Conservation (phyloP, 2,113 vertebrate genomes). For the Numida meleagris region DNA sequence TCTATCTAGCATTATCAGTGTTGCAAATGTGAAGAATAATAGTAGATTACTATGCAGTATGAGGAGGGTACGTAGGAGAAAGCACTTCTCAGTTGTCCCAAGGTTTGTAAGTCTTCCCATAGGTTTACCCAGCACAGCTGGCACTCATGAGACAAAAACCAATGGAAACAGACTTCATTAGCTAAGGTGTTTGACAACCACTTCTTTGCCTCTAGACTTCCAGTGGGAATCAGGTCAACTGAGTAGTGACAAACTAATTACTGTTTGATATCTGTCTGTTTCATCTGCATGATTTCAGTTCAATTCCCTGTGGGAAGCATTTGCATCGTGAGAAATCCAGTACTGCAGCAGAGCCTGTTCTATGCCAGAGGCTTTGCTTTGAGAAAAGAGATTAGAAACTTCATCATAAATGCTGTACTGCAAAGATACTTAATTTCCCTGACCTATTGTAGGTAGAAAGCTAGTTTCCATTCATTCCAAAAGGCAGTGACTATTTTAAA, state of each 20-base stretch:
- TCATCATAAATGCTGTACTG: background rate
- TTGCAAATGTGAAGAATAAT: background rate
- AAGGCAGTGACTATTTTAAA: background rate
- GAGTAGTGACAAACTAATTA: slow-evolving; percentile 51
- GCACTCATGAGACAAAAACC: background rate
- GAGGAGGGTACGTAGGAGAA: background rate
- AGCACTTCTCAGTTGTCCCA: background rate
- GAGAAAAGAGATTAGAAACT: background rate
- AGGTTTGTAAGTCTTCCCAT: background rate
- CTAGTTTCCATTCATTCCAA: background rate
- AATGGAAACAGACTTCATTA: background rate
- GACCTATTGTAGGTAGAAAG: background rate
- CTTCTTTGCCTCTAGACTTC: background rate
- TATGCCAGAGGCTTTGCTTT: background rate
- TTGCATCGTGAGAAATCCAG: background rate
- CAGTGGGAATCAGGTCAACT: background rate
- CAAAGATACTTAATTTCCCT: background rate
- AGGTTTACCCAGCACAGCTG: background rate
- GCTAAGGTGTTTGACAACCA: background rate
- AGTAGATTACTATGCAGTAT: background rate
- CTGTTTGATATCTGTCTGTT: background rate
- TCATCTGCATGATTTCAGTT: background rate
- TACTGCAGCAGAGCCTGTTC: background rate
- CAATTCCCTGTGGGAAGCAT: background rate
- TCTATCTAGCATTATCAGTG: no score